Base-by-base conservation (phyloP, 2,113 vertebrate species). In the Heterocephalus glaber region DNA sequence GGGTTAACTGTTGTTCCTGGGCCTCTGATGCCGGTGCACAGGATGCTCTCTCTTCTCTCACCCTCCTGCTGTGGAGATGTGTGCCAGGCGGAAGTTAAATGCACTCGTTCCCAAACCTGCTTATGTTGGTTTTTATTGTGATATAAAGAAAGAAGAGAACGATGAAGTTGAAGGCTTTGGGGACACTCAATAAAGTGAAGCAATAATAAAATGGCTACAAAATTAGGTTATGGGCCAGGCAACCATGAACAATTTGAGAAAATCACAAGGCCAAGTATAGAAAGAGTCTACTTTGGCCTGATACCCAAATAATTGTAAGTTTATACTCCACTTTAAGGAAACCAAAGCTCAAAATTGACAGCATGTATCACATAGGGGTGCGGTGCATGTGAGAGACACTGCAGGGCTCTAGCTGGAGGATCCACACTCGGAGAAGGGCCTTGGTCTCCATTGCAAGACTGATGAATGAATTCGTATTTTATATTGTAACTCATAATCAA, bases 301-400 rank as follows among this genome's bases (percentile, higher is more conserved):
- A 41, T 4, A 6, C 16, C 20, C 17, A 52, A 26, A 22, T 33
- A 17, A 41, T 60, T 70, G 44, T 11, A 28, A 8, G 20, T 49
- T 22, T 26, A 44, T 20, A 52, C 7, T 33, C 2, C n/a, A 12
- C 33, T 77, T 16, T 26, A n/a, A 58, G 3, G 10, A n/a, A 49
- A n/a, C 26, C 41, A 30, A 60, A 72, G 52, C 30, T 65, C n/a
- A 28, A 3, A 76, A 4, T 8, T 0, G 74, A 47, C 86, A 58
- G 1, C 1, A 4, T 0, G 0, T 8, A 22, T 30, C 1, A 1
- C 1, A 3, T 5, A 8, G 74, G 24, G 33, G 33, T 5, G 14
- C 22, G 63, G 9, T 30, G 79, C 49, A 11, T 4, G 41, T 7
- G 35, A 63, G 74, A 79, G 28, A 8, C 7, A 60, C 16, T 7